These are phyloP conservation scores for Pachliopta kotzebuea DNA, from an alignment of 2,888 invertebrate genomes.

Conservation along the genomic window DNA sequence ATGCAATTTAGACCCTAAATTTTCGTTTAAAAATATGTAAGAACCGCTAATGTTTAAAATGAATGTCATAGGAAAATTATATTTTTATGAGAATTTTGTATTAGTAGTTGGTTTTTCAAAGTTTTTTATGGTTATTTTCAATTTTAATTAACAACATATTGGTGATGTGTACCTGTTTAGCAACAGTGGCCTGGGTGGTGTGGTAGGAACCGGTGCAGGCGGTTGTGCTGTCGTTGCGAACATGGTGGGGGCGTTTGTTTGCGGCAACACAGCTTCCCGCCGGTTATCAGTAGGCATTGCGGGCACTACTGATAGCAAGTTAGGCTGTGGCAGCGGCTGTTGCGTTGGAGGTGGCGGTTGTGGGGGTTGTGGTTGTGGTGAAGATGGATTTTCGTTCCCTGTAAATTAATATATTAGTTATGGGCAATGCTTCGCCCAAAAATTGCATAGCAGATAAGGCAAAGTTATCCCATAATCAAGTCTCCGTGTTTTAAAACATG, in stretches of 20 bases:
- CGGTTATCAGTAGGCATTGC: neutral
- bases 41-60: too few relatives aligned
- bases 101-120: too few relatives aligned
- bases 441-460: too few relatives aligned
- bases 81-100: too few relatives aligned
- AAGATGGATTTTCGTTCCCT: constrained; percentile 39
- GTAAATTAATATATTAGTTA: constrained; percentile 4
- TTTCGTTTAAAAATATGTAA: too few relatives aligned
- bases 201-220: constrained; percentile 34
- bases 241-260: constrained; percentile 5
- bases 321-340: constrained; percentile 34
- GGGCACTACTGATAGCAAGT: constrained; percentile 22
- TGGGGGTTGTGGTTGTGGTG: constrained; percentile 34
- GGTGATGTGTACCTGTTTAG: constrained; percentile 47
- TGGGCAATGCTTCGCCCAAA: too few relatives aligned
- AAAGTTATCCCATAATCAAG: too few relatives aligned
- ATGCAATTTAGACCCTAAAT: too few relatives aligned
- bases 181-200: constrained; percentile 45
- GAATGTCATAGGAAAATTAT: too few relatives aligned
- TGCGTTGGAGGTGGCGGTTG: constrained; percentile 37
- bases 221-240: constrained; percentile 10
- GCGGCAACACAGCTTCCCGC: constrained; percentile 25
- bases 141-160: too few relatives aligned
- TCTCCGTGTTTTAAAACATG: too few relatives aligned
- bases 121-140: too few relatives aligned